These are phyloP conservation scores for Mesoligia furuncula DNA, from an alignment of 2,888 invertebrate species.

Conservation along the genomic window DNA sequence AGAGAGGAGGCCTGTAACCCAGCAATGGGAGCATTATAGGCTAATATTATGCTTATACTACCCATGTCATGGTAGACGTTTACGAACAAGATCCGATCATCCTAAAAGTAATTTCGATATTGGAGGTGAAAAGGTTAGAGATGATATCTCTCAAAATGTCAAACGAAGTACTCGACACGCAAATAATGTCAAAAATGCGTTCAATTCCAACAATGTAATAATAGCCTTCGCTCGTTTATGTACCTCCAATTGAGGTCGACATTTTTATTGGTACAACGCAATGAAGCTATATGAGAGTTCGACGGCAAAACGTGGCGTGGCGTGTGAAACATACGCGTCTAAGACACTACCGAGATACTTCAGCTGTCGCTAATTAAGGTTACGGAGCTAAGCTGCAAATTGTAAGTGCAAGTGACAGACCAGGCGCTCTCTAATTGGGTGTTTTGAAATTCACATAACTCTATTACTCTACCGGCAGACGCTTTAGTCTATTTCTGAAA, in stretches of 20 bases:
- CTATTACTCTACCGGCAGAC: neutral
- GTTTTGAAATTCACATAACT: conserved; percentile 3
- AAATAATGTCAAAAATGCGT: conserved; percentile 67
- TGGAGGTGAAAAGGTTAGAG: conserved; percentile 77
- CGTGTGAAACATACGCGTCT: conserved; percentile 61
- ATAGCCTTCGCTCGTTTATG: conserved; percentile 65
- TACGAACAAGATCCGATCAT: conserved; percentile 21
- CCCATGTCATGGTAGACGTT: neutral
- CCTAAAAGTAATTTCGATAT: conserved; percentile 55
- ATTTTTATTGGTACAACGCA: conserved; percentile 79
- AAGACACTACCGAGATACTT: conserved; percentile 35
- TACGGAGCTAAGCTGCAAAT: conserved; percentile 35
- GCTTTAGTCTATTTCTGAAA: neutral
- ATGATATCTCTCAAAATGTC: conserved; percentile 80
- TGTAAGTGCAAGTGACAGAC: conserved; percentile 25
- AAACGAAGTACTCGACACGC: conserved; percentile 61
- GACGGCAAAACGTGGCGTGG: conserved; percentile 71
- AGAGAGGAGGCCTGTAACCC: neutral
- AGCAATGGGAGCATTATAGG: neutral
- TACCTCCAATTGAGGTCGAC: conserved; percentile 72
- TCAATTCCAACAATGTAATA: conserved; percentile 73
- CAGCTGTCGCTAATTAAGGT: conserved; percentile 50
- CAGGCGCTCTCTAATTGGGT: conserved; percentile 12
- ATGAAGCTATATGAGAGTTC: conserved; percentile 71
- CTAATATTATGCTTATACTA: neutral